Base-by-base conservation (phyloP, 64 coral and sea anemone genomes). In the Montipora foliosa region DNA sequence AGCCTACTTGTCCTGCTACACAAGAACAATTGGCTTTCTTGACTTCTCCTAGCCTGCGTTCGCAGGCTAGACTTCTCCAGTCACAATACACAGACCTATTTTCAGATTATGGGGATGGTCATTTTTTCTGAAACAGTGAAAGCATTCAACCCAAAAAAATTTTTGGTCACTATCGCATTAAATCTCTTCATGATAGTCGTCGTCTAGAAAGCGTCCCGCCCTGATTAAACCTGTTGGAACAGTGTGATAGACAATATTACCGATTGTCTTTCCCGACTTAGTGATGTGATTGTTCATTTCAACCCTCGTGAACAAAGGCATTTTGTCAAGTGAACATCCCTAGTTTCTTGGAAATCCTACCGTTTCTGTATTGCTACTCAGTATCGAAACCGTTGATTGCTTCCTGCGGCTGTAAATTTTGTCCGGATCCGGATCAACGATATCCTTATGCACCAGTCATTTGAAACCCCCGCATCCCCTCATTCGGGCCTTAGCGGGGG, bases 71-170 rank as follows among this genome's bases (percentile, higher is more conserved):
- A 37, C 85, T 24, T 88, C 62, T 16, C 92, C 91, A 29, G 74
- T 67, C 11, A 93, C 19, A 19, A 93, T 87, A 67, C 82, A 87
- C 22, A 93, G 14, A 19, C 29, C 62, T 19, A 94, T 14, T 44
- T 89, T 57, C 52, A 94, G 47, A 74, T 62, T 67, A 77, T 68
- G 91, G 71, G 9, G 55, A 72, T 47, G 2, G 37, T 93, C 74
- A 77, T 70, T 60, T 44, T 84, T 95, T 69, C 55, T 90, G 19
- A 90, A 89, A 82, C 88, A 90, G 25, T 89, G 87, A n/a, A 52
- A 83, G 20, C 86, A 82, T 25, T 59, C 75, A 7, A 4, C 14
- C 50, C 89, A 94, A 85, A 95, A 95, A n/a, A 77, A 87, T 12
- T 14, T 84, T 6, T 48, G 5, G 49, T 89, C 79, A 68, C 78